Conservation (phyloP, 2,888 invertebrate species). For the Ptycholaimellus sp. region DNA sequence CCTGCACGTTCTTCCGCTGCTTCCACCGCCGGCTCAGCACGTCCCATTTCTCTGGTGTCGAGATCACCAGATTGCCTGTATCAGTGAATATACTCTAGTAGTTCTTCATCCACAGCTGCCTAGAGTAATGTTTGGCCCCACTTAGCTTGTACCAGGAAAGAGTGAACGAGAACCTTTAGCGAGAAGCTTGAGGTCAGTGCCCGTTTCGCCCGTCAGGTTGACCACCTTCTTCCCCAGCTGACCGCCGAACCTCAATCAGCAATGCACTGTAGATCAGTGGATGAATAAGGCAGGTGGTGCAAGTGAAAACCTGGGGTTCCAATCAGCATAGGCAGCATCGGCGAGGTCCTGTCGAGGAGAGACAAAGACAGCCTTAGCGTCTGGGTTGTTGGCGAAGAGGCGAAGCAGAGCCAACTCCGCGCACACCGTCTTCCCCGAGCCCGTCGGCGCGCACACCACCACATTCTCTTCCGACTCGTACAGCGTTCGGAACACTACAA, state of each 20-base stretch:
- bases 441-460: slow-evolving; percentile 44
- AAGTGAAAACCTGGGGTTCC: too few relatives aligned
- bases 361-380: slow-evolving; percentile 63
- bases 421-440: slow-evolving; percentile 44
- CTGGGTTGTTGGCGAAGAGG: slow-evolving; percentile 40
- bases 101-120: neutral
- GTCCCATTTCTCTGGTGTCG: slow-evolving; percentile 96
- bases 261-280: too few relatives aligned
- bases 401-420: slow-evolving; percentile 84
- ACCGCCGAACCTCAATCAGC: slow-evolving; percentile 36
- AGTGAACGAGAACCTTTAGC: slow-evolving; percentile 28
- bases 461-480: slow-evolving; percentile 85
- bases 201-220: slow-evolving; percentile 79
- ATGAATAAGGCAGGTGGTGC: too few relatives aligned
- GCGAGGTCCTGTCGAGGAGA: slow-evolving; percentile 71
- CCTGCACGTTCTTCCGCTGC: slow-evolving; percentile 90
- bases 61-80: slow-evolving; percentile 80
- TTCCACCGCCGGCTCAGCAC: slow-evolving; percentile 93
- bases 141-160: too few relatives aligned
- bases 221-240: slow-evolving; percentile 52
- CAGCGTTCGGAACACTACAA: slow-evolving; percentile 70
- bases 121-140: too few relatives aligned
- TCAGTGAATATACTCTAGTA: slow-evolving; percentile 21
- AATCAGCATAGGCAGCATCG: slow-evolving; percentile 38
- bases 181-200: slow-evolving; percentile 72